Evolutionary conservation across 2,113 vertebrate genomes (phyloP).

Genomic region (Pedionomus torquatus): DNA sequence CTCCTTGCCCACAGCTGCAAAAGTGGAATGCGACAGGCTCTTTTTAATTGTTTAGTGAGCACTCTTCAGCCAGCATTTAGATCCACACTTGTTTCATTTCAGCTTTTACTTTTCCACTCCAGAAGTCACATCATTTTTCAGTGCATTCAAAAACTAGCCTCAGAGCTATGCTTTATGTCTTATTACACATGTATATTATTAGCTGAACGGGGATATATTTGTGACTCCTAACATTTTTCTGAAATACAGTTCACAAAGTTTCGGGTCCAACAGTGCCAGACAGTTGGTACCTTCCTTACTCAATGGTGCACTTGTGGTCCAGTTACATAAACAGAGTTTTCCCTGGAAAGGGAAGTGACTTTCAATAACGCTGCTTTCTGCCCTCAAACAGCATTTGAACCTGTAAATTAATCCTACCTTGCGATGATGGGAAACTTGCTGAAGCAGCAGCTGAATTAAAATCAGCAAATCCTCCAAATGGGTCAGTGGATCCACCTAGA

Average conservation of each 20-base stretch:
- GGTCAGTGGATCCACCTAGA: constrained; percentile 85
- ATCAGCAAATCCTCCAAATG: constrained; percentile 92
- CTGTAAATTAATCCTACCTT: constrained; percentile 79
- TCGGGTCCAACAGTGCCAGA: not conserved
- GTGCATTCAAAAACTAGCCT: not conserved
- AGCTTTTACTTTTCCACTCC: not conserved
- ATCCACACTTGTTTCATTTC: not conserved
- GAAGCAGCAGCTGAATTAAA: constrained; percentile 86
- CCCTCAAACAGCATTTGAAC: not conserved
- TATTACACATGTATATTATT: not conserved
- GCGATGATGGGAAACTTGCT: constrained; percentile 75
- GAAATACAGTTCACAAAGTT: not conserved
- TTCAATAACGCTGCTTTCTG: not conserved
- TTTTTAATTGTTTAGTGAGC: not conserved
- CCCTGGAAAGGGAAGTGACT: constrained; percentile 7
- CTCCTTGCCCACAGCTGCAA: not conserved
- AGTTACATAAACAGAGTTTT: not conserved
- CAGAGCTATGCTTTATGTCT: not conserved
- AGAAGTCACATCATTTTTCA: not conserved
- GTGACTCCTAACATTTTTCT: not conserved
- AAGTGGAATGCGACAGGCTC: not conserved
- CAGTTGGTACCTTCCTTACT: not conserved
- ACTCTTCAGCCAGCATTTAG: not conserved
- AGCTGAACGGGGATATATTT: not conserved
- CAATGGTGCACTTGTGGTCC: not conserved